Evolutionary conservation across 2,113 vertebrate genomes (phyloP), one percentile per base, ranked within the genome.

Genomic region (Syngnathus scovelli): DNA sequence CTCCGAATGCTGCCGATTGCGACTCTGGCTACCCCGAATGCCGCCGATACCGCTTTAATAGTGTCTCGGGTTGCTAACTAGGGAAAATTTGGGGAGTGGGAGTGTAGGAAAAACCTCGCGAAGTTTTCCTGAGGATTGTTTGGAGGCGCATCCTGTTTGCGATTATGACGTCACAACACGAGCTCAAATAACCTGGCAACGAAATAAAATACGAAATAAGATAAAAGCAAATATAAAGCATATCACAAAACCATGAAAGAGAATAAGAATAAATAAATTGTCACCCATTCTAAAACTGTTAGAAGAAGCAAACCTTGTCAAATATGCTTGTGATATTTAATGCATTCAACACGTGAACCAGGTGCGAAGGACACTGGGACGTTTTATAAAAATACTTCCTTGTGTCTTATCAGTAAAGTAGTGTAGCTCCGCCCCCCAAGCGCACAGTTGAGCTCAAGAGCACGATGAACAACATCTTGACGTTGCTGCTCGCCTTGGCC

Each of bases 61-160:
- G 11, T 6, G 12, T 7, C 11, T 44, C 11, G 55, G 23, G 13
- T 36, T 33, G 13, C 6, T n/a, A 27, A 44, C n/a, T n/a, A 0
- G 39, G 7, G 0, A 41, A 3, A 43, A 15, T 16, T 1, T 21
- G 6, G n/a, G n/a, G 5, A 1, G 9, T 19, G 21, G 37, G 18
- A 10, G 37, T 21, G 39, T 3, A 1, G 8, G 6, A 3, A 7
- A 23, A 15, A 15, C 27, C 39, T 77, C 71, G 71, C 71, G 78
- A 77, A 66, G 0, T 16, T 1, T 3, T 0, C 49, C 7, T 3
- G 6, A 1, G 7, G 19, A 51, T 51, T 51, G 1, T 51, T 51
- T 19, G 49, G 16, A 1, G 4, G 21, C 21, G 13, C 6, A 7
- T 27, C 55, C 55, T 36, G 55, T 15, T 56, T 5, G 12, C 6